Conservation (phyloP, 2,113 vertebrate species). For the Nothoprocta pentlandii region DNA sequence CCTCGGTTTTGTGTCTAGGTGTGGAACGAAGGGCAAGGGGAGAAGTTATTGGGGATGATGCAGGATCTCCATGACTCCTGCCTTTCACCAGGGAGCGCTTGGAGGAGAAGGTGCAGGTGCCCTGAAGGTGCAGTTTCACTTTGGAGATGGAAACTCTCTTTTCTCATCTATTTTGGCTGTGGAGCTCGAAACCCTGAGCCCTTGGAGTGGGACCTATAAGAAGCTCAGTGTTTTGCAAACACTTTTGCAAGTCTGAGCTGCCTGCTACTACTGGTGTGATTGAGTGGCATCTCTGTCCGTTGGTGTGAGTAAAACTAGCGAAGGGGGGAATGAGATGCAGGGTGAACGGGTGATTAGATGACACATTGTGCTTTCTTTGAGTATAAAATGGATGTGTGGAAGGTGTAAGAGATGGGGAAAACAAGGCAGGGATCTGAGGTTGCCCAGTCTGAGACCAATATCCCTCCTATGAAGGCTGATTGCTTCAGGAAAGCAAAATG, state of each 20-base stretch:
- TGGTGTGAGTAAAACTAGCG: neutral
- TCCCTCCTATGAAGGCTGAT: neutral
- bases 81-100: neutral
- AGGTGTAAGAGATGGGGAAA: neutral
- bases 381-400: neutral
- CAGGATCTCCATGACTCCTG: neutral
- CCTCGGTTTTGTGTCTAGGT: neutral
- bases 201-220: neutral
- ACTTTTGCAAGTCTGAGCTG: neutral
- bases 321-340: neutral
- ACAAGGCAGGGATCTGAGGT: neutral
- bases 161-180: neutral
- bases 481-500: neutral
- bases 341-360: rapidly evolving
- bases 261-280: neutral
- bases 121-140: neutral
- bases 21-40: neutral
- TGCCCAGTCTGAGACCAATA: neutral
- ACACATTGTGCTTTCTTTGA: neutral
- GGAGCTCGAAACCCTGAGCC: neutral
- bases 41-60: neutral
- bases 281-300: neutral
- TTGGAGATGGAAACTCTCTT: neutral
- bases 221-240: rapidly evolving
- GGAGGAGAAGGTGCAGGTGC: neutral